These are phyloP conservation scores for Listrodromus nycthemerus DNA, from an alignment of 2,888 invertebrate genomes.

Conservation along the genomic window DNA sequence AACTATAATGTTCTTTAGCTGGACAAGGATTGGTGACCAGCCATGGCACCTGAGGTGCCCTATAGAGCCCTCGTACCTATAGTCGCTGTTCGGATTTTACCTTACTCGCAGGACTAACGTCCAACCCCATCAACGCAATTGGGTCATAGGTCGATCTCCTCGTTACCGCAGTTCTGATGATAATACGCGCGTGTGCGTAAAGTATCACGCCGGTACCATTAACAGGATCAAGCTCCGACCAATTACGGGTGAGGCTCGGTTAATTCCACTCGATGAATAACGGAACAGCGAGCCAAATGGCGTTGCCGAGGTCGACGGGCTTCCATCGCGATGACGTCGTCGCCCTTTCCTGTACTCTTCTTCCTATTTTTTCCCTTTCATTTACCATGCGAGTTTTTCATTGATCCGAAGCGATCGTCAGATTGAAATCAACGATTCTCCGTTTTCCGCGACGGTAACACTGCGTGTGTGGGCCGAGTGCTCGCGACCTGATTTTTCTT, in stretches of 20 bases:
- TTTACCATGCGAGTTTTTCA: conserved; percentile 16
- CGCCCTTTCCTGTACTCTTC: background rate
- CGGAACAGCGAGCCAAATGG: background rate
- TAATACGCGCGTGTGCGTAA: conserved; percentile 27
- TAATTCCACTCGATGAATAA: conserved; percentile 21
- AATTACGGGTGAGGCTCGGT: conserved; percentile 24
- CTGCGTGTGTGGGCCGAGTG: background rate
- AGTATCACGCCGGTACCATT: conserved; percentile 1
- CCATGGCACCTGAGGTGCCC: no score
- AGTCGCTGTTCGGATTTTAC: background rate
- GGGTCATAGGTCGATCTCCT: conserved; percentile 20
- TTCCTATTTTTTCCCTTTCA: background rate
- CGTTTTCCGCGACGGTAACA: background rate
- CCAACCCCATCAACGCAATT: conserved; percentile 10
- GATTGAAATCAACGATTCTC: conserved; percentile 30
- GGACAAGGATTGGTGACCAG: no score
- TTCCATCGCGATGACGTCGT: background rate
- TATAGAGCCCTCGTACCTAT: no score
- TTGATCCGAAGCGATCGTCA: conserved; percentile 20
- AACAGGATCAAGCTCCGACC: conserved; percentile 24
- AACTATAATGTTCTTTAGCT: no score
- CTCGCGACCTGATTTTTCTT: conserved; percentile 27
- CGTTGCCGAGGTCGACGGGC: background rate
- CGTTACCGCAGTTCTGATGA: background rate
- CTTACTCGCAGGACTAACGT: background rate